Conservation (phyloP, 1,140 invertebrate species). For the Neuroterus valhalla region DNA sequence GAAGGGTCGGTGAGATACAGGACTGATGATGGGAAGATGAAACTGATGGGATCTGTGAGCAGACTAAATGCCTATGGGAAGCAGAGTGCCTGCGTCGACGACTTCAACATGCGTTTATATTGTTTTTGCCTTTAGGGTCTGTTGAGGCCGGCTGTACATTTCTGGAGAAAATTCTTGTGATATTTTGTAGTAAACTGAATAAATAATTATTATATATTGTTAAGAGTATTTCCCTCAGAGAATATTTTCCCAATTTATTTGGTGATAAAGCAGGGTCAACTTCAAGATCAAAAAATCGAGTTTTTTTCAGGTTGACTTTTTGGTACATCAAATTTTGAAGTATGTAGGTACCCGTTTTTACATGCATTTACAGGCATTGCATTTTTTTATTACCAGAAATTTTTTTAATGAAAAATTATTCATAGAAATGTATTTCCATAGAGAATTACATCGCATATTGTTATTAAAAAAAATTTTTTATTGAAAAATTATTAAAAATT, state of each 20-base stretch:
- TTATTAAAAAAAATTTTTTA: too few species aligned
- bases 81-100: slow-evolving; percentile 84
- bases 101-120: slow-evolving; percentile 84
- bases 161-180: slow-evolving; percentile 35
- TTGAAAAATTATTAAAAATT: too few species aligned
- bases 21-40: slow-evolving; percentile 69
- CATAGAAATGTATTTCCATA: too few species aligned
- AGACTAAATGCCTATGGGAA: slow-evolving; percentile 85
- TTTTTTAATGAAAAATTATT: too few species aligned
- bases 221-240: not conserved
- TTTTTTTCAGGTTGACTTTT: too few species aligned
- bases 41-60: slow-evolving; percentile 80
- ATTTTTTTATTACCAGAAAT: too few species aligned
- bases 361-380: too few species aligned
- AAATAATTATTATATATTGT: slow-evolving; percentile 50
- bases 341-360: too few species aligned
- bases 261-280: not conserved
- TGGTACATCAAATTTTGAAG: too few species aligned
- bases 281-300: too few species aligned
- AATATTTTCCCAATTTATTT: slow-evolving; percentile 12
- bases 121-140: slow-evolving; percentile 78
- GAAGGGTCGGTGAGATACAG: slow-evolving; percentile 80
- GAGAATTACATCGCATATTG: too few species aligned
- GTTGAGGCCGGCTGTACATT: not conserved
- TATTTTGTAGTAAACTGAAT: slow-evolving; percentile 57